Evolutionary conservation across 2,888 invertebrate species (phyloP), one percentile per base, ranked within the genome.

Genomic region (Apamea sordens): DNA sequence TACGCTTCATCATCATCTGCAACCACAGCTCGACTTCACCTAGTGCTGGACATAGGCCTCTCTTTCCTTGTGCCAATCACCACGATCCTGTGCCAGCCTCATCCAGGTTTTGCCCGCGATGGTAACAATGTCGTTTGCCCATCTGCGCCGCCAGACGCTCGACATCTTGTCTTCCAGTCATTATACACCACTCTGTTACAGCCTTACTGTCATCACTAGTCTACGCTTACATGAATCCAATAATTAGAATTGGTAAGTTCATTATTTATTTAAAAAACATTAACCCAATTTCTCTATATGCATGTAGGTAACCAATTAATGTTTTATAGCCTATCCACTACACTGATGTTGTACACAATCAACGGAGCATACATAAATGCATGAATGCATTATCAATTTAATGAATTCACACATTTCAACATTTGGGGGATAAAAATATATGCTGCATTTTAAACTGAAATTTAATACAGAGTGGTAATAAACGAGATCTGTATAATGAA

Each of bases 371-470:
- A 24, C 13, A 44, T 77, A 63, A 76, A 70, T 61, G 36, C 36
- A 63, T 78, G 53, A 63, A 53, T n/a, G 13, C 36, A 61, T 61
- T 50, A 59, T 7, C 21, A 56, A 70, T 64, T 36, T 61, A 76
- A 70, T 76, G 15, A 70, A 64, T 71, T 56, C 28, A 28, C 53
- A n/a, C n/a, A 56, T 36, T 53, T 11, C 32, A 56, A 6, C 61
- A 28, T 59, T 41, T n/a, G 47, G 47, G 2, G 1, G 28, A 50
- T 65, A 24, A 73, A 56, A 68, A 36, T 36, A n/a, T 53, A 10
- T 44, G 53, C 13, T 53, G 21, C 67, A 80, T 56, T 69, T 75
- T 21, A 13, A 36, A 47, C 4, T 24, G 24, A 44, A 63, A 47
- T 47, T 47, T 28, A 36, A 75, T 36, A 24, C 11, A 73, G 24